A percentile compares a stretch with the other conserved stretches of the same genome.
Conservation (phyloP, 2,113 vertebrate genomes). For the Cyphomyrus plagiostoma region DNA sequence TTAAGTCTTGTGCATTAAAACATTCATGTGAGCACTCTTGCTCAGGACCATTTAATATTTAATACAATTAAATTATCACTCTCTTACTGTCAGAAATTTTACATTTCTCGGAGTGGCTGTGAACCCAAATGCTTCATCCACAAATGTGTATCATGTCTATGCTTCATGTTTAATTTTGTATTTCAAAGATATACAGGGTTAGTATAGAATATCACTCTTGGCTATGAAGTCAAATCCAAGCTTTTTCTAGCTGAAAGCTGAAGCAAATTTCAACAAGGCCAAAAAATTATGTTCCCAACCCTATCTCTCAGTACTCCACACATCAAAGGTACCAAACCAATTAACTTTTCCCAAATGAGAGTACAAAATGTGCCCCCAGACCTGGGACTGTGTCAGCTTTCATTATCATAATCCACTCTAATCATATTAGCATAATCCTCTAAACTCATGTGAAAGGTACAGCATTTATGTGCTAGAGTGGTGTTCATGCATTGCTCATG, state of each 20-base stretch:
- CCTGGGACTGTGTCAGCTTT: constrained; percentile 18
- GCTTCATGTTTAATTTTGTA: constrained; percentile 5
- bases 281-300: constrained; percentile 25
- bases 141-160: background rate
- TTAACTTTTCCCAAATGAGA: constrained; percentile 59
- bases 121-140: background rate
- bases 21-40: background rate
- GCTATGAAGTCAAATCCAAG: constrained; percentile 7
- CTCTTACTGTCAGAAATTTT: background rate
- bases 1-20: background rate
- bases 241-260: constrained; percentile 18
- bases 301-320: constrained; percentile 41
- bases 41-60: background rate
- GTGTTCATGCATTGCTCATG: constrained; percentile 22
- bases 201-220: background rate
- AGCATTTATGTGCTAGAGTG: constrained; percentile 5
- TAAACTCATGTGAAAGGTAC: constrained; percentile 49
- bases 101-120: background rate
- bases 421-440: constrained; percentile 59
- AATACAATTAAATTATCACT: background rate
- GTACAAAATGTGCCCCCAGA: constrained; percentile 45
- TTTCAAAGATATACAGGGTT: background rate
- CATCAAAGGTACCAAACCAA: constrained; percentile 63
- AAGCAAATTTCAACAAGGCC: constrained; percentile 39
- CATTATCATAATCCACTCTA: constrained; percentile 67